These are phyloP conservation scores for Asteroscopus sphinx DNA, from an alignment of 2,888 invertebrate species.

Conservation along the genomic window DNA sequence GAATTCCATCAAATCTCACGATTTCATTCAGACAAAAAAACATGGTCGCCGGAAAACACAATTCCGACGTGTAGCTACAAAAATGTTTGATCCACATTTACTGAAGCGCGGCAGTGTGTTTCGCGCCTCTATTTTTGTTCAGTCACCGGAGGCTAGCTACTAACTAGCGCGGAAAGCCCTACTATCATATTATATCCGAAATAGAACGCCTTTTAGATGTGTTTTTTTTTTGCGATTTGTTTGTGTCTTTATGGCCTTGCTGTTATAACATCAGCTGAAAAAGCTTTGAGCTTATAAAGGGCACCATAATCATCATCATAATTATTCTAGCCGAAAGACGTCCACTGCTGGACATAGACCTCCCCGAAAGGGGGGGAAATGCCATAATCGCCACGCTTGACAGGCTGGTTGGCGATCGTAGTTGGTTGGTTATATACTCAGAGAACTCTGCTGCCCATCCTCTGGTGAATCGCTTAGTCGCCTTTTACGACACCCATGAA, in stretches of 20 bases:
- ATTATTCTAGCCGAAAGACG: no score
- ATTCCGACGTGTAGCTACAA: slow-evolving; percentile 25
- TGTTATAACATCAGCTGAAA: not conserved
- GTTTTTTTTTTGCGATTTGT: slow-evolving; percentile 1
- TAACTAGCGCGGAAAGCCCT: slow-evolving; percentile 56
- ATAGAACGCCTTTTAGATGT: slow-evolving; percentile 19
- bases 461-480: no score
- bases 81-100: slow-evolving; percentile 51
- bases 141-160: slow-evolving; percentile 55
- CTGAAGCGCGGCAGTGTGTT: slow-evolving; percentile 44
- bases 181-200: slow-evolving; percentile 48
- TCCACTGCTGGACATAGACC: no score
- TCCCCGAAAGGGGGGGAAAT: no score
- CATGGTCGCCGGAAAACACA: slow-evolving; percentile 15
- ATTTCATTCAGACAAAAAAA: slow-evolving; percentile 28
- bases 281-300: no score
- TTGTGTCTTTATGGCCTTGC: slow-evolving; percentile 5
- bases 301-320: no score
- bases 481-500: no score
- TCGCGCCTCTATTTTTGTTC: slow-evolving; percentile 58
- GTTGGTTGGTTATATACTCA: no score
- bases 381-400: no score
- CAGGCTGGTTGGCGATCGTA: no score
- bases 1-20: slow-evolving; percentile 16
- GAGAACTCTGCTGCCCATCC: no score